Conservation (phyloP, 2,888 invertebrate genomes). For the Leptarthrus brevirostris region DNA sequence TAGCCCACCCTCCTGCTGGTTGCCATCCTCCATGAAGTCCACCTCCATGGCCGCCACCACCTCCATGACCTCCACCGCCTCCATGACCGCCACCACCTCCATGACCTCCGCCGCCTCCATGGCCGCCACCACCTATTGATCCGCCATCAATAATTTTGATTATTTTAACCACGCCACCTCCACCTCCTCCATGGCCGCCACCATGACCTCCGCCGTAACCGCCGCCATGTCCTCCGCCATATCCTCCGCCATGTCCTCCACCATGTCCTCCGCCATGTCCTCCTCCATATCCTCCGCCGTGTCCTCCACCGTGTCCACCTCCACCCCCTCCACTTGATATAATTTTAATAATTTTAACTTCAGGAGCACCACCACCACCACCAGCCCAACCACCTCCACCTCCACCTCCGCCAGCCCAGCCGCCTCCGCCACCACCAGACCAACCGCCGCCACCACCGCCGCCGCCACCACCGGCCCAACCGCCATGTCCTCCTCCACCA, state of each 20-base stretch:
- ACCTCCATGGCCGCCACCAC: constrained; percentile 4
- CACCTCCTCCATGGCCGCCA: constrained; percentile 5
- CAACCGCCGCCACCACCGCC: constrained; percentile 7
- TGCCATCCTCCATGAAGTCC: constrained; percentile 35
- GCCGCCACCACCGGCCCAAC: constrained; percentile 18
- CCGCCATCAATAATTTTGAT: constrained; percentile 32
- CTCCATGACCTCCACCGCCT: not conserved
- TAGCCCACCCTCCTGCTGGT: constrained; percentile 40
- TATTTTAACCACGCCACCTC: constrained; percentile 23
- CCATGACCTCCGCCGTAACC: not conserved
- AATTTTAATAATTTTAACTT: not conserved
- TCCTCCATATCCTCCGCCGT: not conserved
- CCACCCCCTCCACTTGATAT: constrained; percentile 25
- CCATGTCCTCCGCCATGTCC: not conserved
- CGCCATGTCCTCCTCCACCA: constrained; percentile 29
- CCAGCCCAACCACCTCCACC: constrained; percentile 6
- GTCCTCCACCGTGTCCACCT: not conserved
- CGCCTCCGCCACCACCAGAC: not conserved
- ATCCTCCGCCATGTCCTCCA: constrained; percentile 25
- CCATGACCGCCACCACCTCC: constrained; percentile 5
- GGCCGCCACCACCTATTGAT: constrained; percentile 18
- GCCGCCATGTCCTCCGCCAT: constrained; percentile 15
- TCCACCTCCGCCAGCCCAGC: not conserved
- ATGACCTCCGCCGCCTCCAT: constrained; percentile 8
- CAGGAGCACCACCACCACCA: constrained; percentile 16